Conservation (phyloP, 2,113 vertebrate genomes). For the Pomatorhinus ruficollis region DNA sequence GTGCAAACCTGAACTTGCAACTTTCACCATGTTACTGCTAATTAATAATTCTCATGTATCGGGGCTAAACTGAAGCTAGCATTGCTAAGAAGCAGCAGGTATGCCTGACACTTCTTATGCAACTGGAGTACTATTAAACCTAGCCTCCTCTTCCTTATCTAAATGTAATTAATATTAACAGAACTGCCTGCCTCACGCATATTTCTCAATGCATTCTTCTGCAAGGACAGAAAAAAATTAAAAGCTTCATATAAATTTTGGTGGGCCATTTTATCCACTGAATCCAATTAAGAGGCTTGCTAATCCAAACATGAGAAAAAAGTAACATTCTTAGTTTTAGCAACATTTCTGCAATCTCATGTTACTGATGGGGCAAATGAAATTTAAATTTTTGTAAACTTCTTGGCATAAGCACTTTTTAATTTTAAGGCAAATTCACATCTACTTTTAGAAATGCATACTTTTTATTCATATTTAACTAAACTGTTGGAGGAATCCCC, state of each 20-base stretch:
- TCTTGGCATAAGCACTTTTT: neutral
- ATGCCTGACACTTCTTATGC: neutral
- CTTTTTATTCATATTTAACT: neutral
- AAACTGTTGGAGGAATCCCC: neutral
- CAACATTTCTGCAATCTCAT: neutral
- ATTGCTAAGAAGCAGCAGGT: neutral
- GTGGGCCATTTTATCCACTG: neutral
- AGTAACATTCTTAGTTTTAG: neutral
- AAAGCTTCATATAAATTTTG: neutral
- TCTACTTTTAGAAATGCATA: neutral
- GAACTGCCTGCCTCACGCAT: neutral
- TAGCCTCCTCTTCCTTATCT: neutral
- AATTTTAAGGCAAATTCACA: neutral
- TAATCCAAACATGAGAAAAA: neutral
- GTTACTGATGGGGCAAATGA: neutral
- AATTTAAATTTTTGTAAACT: neutral
- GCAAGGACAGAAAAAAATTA: neutral
- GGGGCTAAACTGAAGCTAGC: neutral
- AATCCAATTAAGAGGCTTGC: neutral
- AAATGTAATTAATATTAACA: neutral
- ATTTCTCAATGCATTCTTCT: neutral
- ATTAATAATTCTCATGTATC: neutral
- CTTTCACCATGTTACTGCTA: neutral
- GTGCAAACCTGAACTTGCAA: neutral
- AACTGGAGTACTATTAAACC: neutral